Percentiles rank a stretch among this genome's conserved stretches.
Conservation (phyloP, 2,797 vertebrate genomes). For the Myotis daubentonii region DNA sequence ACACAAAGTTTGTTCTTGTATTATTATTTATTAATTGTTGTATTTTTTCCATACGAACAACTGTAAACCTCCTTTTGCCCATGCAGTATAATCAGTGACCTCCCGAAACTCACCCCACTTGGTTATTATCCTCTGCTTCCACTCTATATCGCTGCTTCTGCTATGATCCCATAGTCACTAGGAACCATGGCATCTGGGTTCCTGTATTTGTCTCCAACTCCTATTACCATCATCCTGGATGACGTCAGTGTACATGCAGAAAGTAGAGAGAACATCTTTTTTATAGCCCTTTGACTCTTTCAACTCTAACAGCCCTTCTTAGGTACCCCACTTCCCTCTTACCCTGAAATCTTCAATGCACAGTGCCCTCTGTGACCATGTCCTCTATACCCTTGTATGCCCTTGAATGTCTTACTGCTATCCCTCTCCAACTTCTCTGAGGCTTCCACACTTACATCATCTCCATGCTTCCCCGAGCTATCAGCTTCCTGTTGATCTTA, state of each 20-base stretch:
- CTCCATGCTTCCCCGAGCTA: neutral
- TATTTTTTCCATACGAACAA: neutral
- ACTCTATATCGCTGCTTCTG: neutral
- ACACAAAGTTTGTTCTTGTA: neutral
- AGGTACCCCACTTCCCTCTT: neutral
- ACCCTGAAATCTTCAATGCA: neutral
- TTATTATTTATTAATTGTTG: neutral
- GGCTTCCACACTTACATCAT: neutral
- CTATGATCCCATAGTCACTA: neutral
- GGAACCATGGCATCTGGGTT: accelerated
- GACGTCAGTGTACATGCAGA: no score
- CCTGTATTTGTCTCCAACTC: neutral
- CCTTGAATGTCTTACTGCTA: neutral
- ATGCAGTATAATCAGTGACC: neutral
- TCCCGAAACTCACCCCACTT: neutral
- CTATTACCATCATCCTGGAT: neutral
- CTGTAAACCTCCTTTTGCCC: neutral
- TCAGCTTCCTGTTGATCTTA: neutral
- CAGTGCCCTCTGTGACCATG: neutral
- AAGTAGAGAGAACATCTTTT: neutral
- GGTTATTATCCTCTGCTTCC: neutral
- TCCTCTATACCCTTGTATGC: neutral
- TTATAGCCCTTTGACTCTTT: neutral
- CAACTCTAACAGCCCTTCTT: neutral
- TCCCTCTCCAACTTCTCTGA: neutral